These are phyloP conservation scores for Nothoprocta pentlandii DNA, from an alignment of 2,113 vertebrate species.

Conservation along the genomic window DNA sequence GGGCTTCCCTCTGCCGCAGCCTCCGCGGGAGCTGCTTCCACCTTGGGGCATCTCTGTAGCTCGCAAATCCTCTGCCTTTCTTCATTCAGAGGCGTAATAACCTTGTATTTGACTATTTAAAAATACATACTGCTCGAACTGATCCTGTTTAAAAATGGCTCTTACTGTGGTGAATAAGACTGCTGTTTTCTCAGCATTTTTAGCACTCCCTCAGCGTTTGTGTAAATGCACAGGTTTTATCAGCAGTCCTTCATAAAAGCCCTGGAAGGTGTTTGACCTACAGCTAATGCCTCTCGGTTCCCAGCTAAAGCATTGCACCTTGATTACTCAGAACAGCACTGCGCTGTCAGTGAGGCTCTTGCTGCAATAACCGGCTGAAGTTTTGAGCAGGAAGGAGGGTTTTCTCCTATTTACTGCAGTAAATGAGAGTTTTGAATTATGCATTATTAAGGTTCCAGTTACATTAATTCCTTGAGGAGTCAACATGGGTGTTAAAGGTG, in stretches of 20 bases:
- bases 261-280: neutral
- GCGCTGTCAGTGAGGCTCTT: neutral
- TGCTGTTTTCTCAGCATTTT: neutral
- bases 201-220: neutral
- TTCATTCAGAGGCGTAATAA: neutral
- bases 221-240: neutral
- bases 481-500: neutral
- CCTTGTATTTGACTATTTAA: neutral
- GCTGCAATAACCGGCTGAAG: neutral
- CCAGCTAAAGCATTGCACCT: neutral
- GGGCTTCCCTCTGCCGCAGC: too few species aligned
- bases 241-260: neutral
- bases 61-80: neutral
- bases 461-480: constrained; percentile 7
- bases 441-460: neutral
- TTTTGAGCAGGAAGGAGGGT: neutral
- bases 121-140: too few species aligned
- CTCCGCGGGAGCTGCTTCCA: neutral
- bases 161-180: neutral
- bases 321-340: too few species aligned
- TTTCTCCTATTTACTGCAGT: constrained; percentile 18
- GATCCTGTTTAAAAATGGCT: neutral
- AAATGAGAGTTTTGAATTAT: neutral
- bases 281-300: neutral
- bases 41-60: neutral